A percentile compares a stretch with the other conserved stretches of the same genome.
phyloP scores from a whole-genome alignment of 2,888 invertebrate species.

The Perdita meconis region DNA sequence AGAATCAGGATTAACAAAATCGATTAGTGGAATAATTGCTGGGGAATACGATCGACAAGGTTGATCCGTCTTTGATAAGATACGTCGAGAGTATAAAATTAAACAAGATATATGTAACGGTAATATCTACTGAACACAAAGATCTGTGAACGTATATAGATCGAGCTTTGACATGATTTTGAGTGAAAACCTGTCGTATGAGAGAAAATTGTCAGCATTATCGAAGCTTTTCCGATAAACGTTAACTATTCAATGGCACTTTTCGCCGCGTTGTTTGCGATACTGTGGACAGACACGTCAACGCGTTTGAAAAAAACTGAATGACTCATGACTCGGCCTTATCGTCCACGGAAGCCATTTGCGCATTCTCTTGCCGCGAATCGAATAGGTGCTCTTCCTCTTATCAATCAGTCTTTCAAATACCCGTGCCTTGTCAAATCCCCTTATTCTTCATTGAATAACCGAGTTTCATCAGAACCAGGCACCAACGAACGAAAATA shows the following conservation, averaged over 20 bases:
- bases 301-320: slow-evolving; percentile 27
- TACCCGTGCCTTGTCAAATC: background rate
- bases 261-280: slow-evolving; percentile 48
- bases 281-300: slow-evolving; percentile 15
- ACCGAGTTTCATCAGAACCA: background rate
- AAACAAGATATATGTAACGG: no score
- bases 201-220: slow-evolving; percentile 45
- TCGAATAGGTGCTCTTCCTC: background rate
- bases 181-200: background rate
- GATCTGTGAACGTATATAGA: background rate
- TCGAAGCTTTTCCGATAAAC: slow-evolving; percentile 53
- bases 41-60: no score
- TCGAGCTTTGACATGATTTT: slow-evolving; percentile 25
- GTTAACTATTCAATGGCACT: slow-evolving; percentile 16
- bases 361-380: slow-evolving; percentile 16
- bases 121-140: no score
- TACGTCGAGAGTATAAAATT: no score
- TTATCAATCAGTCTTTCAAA: slow-evolving; percentile 33
- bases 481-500: background rate
- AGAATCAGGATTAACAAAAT: no score
- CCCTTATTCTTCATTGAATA: background rate
- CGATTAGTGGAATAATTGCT: no score
- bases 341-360: slow-evolving; percentile 50
- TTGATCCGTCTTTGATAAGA: no score
- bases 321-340: slow-evolving; percentile 56